Evolutionary conservation across 2,797 vertebrate genomes (phyloP), one percentile per base, ranked within the genome.

Genomic region (Semaprochilodus insignis): DNA sequence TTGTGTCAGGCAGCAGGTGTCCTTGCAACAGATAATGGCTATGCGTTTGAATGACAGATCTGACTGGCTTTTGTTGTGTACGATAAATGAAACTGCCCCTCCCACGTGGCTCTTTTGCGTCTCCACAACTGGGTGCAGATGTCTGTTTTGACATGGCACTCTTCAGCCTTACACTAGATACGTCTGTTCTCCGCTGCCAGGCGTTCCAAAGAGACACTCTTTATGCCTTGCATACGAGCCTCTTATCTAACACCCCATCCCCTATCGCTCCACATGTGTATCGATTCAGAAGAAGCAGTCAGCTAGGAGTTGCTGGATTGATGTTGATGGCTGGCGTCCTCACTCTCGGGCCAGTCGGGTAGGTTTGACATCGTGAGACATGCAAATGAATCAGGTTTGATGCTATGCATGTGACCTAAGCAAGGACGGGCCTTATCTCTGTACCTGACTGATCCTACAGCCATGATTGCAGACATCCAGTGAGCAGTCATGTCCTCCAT

Each of bases 1-100:
- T 57, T 66, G 73, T 34, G 48, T 44, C 36, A 8, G 17, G 21
- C 27, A 19, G 48, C 79, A 81, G 83, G 75, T 81, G 80, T 81
- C 54, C 73, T 59, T 77, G 27, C 79, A 66, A 17, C 54, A 66
- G 62, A 66, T 72, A 36, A 44, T n/a, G 60, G 25, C 27, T 54
- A 76, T 66, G 27, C 6, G 25, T 65, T 13, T 17, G 25, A 65
- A 65, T 65, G 27, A 17, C 14, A 17, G 27, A 31, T 6, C 59
- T 63, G 23, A 63, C 25, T 25, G 14, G 11, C 60, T 3, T 25
- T 0, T 23, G 31, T 31, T 16, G 4, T 36, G 63, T 34, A 34
- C 7, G 60, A 63, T 63, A 15, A 63, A 63, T n/a, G 8, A 4
- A 23, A 31, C 60, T 15, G 60, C 15, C 25, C n/a, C n/a, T 60